phyloP scores from a whole-genome alignment of 2,888 invertebrate genomes.

The Drosophila kambysellisi region DNA sequence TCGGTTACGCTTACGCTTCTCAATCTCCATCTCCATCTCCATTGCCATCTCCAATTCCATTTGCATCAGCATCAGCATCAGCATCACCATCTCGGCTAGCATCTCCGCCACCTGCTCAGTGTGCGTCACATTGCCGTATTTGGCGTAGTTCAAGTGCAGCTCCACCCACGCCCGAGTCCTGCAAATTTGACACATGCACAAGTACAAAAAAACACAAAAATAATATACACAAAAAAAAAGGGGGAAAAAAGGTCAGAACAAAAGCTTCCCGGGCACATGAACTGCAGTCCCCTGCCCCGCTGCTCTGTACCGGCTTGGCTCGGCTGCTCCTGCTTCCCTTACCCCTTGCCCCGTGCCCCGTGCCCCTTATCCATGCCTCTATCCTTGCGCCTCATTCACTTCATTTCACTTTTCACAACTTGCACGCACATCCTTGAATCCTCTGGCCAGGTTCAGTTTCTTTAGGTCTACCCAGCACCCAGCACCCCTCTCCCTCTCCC shows the following conservation, averaged over 20 bases:
- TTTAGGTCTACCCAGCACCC: constrained; percentile 4
- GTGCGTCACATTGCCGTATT: constrained; percentile 25
- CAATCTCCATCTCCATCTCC: constrained; percentile 11
- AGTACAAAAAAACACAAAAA: constrained; percentile 57
- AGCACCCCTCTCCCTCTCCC: not conserved
- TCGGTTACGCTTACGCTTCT: constrained; percentile 27
- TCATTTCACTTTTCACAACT: constrained; percentile 70
- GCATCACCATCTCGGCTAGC: constrained; percentile 2
- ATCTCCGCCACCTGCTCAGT: constrained; percentile 8
- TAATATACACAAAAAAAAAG: constrained; percentile 1
- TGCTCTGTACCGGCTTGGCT: not conserved
- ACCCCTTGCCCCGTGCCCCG: not conserved
- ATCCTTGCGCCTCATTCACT: constrained; percentile 43
- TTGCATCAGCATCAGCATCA: constrained; percentile 3
- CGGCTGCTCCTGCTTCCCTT: not conserved
- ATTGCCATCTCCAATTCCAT: constrained; percentile 8
- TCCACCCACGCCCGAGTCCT: constrained; percentile 13
- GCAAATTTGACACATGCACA: constrained; percentile 82
- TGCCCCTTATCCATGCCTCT: not conserved
- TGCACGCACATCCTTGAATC: constrained; percentile 56
- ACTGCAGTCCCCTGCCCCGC: constrained; percentile 14
- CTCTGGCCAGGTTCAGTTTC: constrained; percentile 39
- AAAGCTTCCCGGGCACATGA: constrained; percentile 34
- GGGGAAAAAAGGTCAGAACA: constrained; percentile 55
- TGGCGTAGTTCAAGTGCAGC: constrained; percentile 77